Evolutionary conservation across 2,113 vertebrate genomes (phyloP).

Genomic region (Neopipo cinnamomea): DNA sequence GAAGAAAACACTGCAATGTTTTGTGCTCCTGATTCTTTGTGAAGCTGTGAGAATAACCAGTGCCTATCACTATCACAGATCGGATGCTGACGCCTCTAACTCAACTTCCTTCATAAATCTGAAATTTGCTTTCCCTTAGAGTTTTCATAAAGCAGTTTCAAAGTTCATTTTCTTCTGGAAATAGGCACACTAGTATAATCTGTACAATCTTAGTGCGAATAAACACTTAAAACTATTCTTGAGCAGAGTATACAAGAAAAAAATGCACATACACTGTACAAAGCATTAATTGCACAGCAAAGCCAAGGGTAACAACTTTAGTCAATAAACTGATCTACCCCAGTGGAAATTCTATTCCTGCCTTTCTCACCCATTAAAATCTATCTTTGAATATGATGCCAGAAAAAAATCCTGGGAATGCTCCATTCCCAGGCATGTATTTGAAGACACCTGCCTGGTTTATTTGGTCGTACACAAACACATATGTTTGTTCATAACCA

Average conservation of each 20-base stretch:
- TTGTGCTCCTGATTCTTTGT: background rate
- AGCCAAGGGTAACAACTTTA: background rate
- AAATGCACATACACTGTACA: background rate
- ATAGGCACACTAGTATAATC: accelerated
- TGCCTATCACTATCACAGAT: background rate
- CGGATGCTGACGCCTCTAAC: background rate
- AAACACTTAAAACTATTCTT: background rate
- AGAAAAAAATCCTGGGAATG: background rate
- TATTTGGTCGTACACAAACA: background rate
- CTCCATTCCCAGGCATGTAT: accelerated
- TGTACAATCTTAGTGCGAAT: background rate
- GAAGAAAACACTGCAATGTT: background rate
- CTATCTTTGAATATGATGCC: background rate
- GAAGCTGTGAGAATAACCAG: background rate
- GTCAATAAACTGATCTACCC: background rate
- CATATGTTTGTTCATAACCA: background rate
- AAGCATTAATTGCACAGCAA: background rate
- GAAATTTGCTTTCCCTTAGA: background rate
- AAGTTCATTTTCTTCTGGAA: background rate
- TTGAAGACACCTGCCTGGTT: background rate
- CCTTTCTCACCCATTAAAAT: background rate
- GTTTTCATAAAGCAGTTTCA: background rate
- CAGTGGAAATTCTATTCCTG: background rate
- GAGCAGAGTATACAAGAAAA: background rate
- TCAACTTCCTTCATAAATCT: background rate